Base-by-base conservation (phyloP, 2,888 invertebrate species). In the Synanthedon tipuliformis region DNA sequence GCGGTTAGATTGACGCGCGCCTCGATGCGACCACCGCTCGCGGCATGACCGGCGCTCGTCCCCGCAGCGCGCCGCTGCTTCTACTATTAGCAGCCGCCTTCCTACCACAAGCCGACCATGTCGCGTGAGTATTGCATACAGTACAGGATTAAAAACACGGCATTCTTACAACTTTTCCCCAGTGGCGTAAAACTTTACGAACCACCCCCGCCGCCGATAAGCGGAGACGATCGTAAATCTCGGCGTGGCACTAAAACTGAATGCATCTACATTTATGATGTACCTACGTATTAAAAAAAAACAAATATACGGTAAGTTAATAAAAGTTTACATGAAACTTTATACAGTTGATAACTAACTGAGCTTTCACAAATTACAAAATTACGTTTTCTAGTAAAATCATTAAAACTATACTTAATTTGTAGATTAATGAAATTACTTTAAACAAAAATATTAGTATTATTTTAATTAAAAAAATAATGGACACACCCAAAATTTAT, bases 11-110 rank as follows among this genome's bases (percentile, higher is more conserved):
- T 63, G 55, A 59, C 65, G 67, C 68, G 64, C 66, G 64, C 58
- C 78, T 73, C 76, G 68, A 59, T 72, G 89, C 81, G 72, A 78
- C 75, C 71, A 63, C 67, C 70, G 66, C 72, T 66, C 74, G 75
- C 76, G 78, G 64, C 71, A 86, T 86, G 86, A 84, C 79, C 78
- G 81, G 82, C 78, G 89, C 88, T 85, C 89, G 89, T 86, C 83
- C 89, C 84, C 87, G 81, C 78, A 81, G 80, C 78, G 89, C 89
- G 86, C 89, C 88, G 83, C 79, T 84, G 75, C 86, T 89, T 77
- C 86, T 90, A 83, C 89, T 88, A 83, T 86, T 91, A 75, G 88
- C 88, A 77, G 84, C 88, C 71, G 86, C 89, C 66, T 83, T 90
- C 64, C 78, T 89, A 66, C 89, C 89, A 66, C 88, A 89, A 71